Evolutionary conservation across 2,888 invertebrate species (phyloP).

Genomic region (Cosmia trapezina): DNA sequence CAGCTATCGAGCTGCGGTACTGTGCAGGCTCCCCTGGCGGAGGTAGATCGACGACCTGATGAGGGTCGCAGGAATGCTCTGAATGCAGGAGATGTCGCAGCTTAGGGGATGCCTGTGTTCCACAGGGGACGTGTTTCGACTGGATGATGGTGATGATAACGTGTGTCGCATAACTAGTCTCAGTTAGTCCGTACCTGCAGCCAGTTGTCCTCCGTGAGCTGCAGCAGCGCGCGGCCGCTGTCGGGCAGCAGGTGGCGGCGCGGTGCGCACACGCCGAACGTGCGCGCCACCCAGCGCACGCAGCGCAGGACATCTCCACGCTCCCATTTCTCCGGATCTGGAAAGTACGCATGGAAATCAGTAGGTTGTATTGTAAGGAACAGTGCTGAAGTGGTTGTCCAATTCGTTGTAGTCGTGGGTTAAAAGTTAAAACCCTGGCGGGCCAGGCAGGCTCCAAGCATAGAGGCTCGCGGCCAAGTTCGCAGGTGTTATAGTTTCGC

Average conservation of each 20-base stretch:
- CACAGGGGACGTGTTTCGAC: too few relatives aligned
- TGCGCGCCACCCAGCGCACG: slow-evolving; percentile 88
- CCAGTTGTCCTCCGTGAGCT: slow-evolving; percentile 90
- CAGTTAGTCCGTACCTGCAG: slow-evolving; percentile 71
- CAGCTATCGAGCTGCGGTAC: background rate
- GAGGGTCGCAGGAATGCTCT: too few relatives aligned
- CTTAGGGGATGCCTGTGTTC: background rate
- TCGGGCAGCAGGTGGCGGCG: slow-evolving; percentile 86
- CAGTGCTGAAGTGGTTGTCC: background rate
- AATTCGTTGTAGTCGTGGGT: too few relatives aligned
- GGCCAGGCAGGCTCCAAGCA: too few relatives aligned
- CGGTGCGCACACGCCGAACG: slow-evolving; percentile 86
- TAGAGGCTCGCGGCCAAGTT: too few relatives aligned
- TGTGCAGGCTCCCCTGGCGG: background rate
- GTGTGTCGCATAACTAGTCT: too few relatives aligned
- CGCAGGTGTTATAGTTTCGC: too few relatives aligned
- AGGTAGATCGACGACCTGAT: background rate
- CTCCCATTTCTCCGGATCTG: slow-evolving; percentile 90
- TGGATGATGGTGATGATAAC: background rate
- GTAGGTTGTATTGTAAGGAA: background rate
- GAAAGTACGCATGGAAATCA: background rate
- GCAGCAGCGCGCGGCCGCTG: slow-evolving; percentile 83
- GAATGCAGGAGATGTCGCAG: background rate
- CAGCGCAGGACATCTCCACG: slow-evolving; percentile 87
- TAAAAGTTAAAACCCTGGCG: too few relatives aligned